These are phyloP conservation scores for Adelognathus sp. DNA, from an alignment of 2,888 invertebrate species.

Conservation along the genomic window DNA sequence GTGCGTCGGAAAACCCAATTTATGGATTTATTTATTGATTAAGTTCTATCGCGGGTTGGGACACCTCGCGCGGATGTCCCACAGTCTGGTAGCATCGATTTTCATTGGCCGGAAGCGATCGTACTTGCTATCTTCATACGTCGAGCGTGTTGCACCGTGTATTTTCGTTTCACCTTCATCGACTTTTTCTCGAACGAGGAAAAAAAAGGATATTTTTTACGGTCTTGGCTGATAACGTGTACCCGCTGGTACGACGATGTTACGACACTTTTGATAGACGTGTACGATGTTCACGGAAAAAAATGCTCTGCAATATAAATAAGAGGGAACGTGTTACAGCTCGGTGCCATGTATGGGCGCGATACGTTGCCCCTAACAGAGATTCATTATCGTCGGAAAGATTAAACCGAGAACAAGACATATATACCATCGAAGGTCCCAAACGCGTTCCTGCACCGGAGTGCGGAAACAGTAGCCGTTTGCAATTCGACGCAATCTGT, in stretches of 20 bases:
- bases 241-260: not conserved
- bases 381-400: slow-evolving; percentile 57
- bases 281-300: not conserved
- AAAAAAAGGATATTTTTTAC: slow-evolving; percentile 1
- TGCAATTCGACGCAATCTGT: slow-evolving; percentile 41
- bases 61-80: slow-evolving; percentile 21
- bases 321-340: not conserved
- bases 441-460: slow-evolving; percentile 53
- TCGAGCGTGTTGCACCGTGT: not conserved
- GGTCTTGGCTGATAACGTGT: not conserved
- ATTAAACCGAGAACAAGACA: slow-evolving; percentile 37
- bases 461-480: slow-evolving; percentile 60
- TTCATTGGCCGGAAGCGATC: slow-evolving; percentile 48
- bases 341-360: not conserved
- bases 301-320: not conserved
- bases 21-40: slow-evolving; percentile 61
- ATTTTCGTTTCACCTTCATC: not conserved
- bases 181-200: not conserved
- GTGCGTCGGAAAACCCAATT: slow-evolving; percentile 41
- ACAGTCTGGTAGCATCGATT: slow-evolving; percentile 48
- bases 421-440: slow-evolving; percentile 47
- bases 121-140: slow-evolving; percentile 50
- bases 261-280: slow-evolving; percentile 4
- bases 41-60: slow-evolving; percentile 57
- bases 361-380: not conserved